Base-by-base conservation (phyloP, 1,140 invertebrate species). In the Drosophila parvula region DNA sequence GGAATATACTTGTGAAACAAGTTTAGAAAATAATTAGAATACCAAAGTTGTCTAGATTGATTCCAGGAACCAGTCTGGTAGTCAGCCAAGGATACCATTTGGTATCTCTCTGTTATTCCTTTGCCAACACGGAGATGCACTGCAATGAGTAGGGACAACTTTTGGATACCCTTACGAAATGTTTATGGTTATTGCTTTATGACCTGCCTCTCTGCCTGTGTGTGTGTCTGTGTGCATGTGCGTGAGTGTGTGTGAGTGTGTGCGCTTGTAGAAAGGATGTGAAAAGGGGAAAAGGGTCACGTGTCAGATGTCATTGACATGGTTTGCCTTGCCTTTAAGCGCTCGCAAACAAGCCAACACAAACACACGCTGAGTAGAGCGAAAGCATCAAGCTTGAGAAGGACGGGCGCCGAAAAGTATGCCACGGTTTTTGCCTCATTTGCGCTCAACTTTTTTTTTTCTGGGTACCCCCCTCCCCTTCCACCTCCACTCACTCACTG, bases 241-340 rank as follows among this genome's bases (percentile, higher is more conserved):
- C 28, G 27, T 22, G 48, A 16, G 69, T 28, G 32, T 34, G 10
- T 67, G 50, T 57, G 45, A 61, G 43, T 73, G 62, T 59, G 45
- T 61, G 56, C 59, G 43, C 71, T 58, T 58, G 48, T 53, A 48
- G 57, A 22, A 22, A 27, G 44, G 16, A 41, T 71, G 68, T 69
- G 74, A 78, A 75, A 57, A 61, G 65, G 65, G 41, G 53, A 90
- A 89, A 90, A 84, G 84, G 84, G 85, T 89, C 84, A 89, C 85
- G 84, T 84, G 84, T 89, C 85, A 90, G 81, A 89, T 90, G 84
- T 90, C 84, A 90, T 89, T 89, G 84, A 89, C 84, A 89, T 81
- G 85, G 78, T 89, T 89, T 89, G 69, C 74, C 80, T 90, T 80
- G 63, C 70, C 69, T 81, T 90, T 84, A 90, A 90, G 85, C 79